Base-by-base conservation (phyloP, 2,113 vertebrate genomes). In the Amphiprion percula region DNA sequence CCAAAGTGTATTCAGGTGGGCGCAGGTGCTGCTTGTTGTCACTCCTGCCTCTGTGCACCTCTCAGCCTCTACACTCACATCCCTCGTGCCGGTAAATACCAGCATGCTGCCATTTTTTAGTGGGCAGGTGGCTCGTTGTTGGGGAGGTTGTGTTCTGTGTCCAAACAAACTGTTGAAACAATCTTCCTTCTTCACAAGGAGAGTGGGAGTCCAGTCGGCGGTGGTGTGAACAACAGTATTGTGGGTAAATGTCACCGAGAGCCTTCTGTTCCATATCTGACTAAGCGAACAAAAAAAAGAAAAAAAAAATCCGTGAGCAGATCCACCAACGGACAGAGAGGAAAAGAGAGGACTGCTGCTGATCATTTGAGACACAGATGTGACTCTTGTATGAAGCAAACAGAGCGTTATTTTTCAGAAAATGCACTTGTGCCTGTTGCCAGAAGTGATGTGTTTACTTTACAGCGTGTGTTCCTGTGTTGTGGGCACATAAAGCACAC, bases 181-280 rank as follows among this genome's bases (percentile, higher is more conserved):
- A 85, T 79, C 80, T 82, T 68, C 79, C 62, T 64, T 83, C 76
- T 88, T 83, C 84, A 81, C 85, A 55, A 79, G 72, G 33, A 89
- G 94, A 90, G 93, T 95, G 91, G 93, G 93, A 92, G 94, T 94
- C 85, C 87, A 61, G 90, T 92, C 61, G 88, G 89, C 83, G 93
- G 90, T 81, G 84, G 93, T 94, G 94, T 93, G 93, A 94, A 93
- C 87, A 92, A 94, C 84, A 72, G 89, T 83, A 93, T 94, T 93
- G 85, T 93, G 92, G 93, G 88, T 94, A 94, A 95, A 94, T 94
- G 94, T 94, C 94, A 94, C 74, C 26, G 67, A 68, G 73, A 88
- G 90, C 93, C 91, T 92, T 94, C 92, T 94, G 94, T 90, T 91
- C 89, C 70, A 76, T 77, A 74, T 80, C 88, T 92, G 88, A 92